Conservation (phyloP, 2,113 vertebrate genomes). For the Gila orcuttii region DNA sequence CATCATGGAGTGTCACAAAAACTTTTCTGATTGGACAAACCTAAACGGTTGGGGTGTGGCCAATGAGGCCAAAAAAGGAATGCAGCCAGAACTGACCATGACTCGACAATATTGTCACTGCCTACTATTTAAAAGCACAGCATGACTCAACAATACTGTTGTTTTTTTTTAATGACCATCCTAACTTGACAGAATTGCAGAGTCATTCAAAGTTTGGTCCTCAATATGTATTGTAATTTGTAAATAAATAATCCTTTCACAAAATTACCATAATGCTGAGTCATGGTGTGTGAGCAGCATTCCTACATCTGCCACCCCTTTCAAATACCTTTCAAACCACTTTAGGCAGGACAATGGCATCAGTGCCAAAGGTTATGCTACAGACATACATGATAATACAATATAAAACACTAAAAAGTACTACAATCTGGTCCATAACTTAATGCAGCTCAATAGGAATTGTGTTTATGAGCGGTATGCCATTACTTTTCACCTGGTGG, state of each 20-base stretch:
- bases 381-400: neutral
- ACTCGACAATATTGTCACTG: constrained; percentile 65
- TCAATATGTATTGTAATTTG: neutral
- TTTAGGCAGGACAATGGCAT: neutral
- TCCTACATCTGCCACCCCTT: neutral
- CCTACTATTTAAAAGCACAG: neutral
- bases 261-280: neutral
- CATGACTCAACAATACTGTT: neutral
- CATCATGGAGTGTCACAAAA: constrained; percentile 8
- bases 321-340: neutral
- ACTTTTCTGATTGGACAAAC: constrained; percentile 46
- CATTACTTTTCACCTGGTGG: neutral
- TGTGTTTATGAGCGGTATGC: neutral
- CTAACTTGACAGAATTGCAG: neutral
- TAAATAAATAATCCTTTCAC: neutral
- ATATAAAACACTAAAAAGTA: neutral
- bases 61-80: neutral
- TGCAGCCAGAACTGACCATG: constrained; percentile 52
- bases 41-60: neutral
- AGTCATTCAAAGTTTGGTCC: neutral
- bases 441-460: neutral
- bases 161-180: neutral
- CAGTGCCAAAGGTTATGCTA: neutral
- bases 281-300: constrained; percentile 1
- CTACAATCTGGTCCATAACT: neutral